A percentile compares a stretch with the other conserved stretches of the same genome.
These are phyloP conservation scores for Salarias fasciatus DNA, from an alignment of 2,797 vertebrate genomes.

Conservation along the genomic window DNA sequence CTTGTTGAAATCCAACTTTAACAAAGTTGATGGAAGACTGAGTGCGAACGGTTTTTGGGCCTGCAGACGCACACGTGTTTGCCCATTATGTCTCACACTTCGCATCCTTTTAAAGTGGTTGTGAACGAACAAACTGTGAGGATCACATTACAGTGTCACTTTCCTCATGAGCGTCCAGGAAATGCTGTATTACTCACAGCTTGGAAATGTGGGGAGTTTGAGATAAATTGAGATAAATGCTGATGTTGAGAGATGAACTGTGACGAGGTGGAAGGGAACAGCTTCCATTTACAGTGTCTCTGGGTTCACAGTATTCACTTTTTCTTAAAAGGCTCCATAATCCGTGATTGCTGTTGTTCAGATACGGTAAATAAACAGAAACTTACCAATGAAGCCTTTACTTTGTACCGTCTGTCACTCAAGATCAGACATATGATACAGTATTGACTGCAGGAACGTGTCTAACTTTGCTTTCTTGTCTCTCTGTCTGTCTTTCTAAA, in stretches of 20 bases:
- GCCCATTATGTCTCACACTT: conserved; percentile 10
- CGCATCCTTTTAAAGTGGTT: conserved; percentile 6
- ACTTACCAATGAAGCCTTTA: background rate
- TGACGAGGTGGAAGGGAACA: background rate
- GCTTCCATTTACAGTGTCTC: too few species aligned
- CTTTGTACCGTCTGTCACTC: background rate
- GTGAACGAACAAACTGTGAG: conserved; percentile 17
- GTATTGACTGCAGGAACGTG: too few species aligned
- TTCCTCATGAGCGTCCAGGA: background rate
- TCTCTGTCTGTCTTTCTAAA: conserved; percentile 39
- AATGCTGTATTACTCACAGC: conserved; percentile 5
- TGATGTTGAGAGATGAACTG: background rate
- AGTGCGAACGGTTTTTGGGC: conserved; percentile 2
- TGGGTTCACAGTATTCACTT: too few species aligned
- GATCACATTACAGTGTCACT: conserved; percentile 12
- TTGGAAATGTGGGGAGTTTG: conserved; percentile 1
- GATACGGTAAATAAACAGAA: background rate
- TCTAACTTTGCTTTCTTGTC: too few species aligned
- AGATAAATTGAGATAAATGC: background rate
- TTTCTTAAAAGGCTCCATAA: background rate
- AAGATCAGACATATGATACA: too few species aligned
- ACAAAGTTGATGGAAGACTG: conserved; percentile 8
- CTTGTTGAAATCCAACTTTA: too few species aligned
- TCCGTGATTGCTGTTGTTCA: background rate
- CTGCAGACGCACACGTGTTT: background rate